Evolutionary conservation across 2,797 vertebrate genomes (phyloP), one percentile per base, ranked within the genome.

Genomic region (Taenioides sp.): DNA sequence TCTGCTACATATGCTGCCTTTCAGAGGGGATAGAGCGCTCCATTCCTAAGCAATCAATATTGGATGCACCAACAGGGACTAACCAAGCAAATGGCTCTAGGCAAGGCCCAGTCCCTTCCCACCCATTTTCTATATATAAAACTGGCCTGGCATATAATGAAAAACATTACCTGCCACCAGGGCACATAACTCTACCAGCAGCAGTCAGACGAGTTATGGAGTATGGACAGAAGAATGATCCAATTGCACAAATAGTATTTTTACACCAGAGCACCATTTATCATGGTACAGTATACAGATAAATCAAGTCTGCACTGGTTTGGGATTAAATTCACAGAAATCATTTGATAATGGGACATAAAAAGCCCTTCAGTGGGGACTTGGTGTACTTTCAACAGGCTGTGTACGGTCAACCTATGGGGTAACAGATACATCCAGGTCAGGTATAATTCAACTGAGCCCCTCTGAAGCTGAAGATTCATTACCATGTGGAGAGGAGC

Each of bases 61-160:
- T 85, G 85, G 88, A 92, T 92, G 90, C 86, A 89, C 90, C 91
- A 86, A 88, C 82, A 84, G 90, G 89, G 92, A 92, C 88, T 78
- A 76, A 80, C 82, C 87, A 81, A 88, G 91, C 76, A 87, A 90
- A 90, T 79, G 87, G 88, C 91, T 89, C 50, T 76, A 69, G 90
- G 92, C 91, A 73, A 77, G 82, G 88, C 80, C 49, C 73, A 69
- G 87, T 88, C 89, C 80, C 88, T 85, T 89, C 91, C 91, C 87
- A 92, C 91, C 85, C 77, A 79, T 86, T 84, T 83, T 86, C 89
- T 92, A 92, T 89, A 93, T 91, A 91, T 93, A 93, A 91, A 89
- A 86, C 81, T 80, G 78, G 78, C 79, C 85, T 90, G 86, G 89
- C 88, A 91, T 85, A 89, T 91, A 92, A 92, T 91, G 91, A 92